These are phyloP conservation scores for Eonycteris spelaea DNA, from an alignment of 2,113 vertebrate genomes.

Conservation along the genomic window DNA sequence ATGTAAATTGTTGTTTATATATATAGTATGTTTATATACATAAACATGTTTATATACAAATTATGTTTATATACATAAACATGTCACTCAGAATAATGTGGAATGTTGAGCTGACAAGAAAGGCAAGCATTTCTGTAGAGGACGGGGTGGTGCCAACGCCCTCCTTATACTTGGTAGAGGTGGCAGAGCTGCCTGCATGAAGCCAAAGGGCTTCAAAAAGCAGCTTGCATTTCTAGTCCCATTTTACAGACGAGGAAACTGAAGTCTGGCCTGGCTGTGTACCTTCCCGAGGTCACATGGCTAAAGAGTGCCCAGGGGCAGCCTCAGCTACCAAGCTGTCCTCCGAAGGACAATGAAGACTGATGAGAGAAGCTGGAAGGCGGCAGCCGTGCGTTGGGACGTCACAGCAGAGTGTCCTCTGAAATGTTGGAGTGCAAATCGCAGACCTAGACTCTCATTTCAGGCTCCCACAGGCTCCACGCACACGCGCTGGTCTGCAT, in stretches of 20 bases:
- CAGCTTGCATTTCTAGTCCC: background rate
- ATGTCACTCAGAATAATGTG: background rate
- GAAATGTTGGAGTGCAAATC: background rate
- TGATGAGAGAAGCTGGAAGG: background rate
- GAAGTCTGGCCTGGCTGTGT: background rate
- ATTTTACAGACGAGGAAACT: background rate
- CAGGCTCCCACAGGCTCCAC: conserved; percentile 38
- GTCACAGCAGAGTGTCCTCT: accelerated
- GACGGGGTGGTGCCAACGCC: too few species aligned
- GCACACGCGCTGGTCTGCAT: conserved; percentile 57
- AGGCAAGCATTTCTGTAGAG: background rate
- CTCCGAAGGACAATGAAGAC: background rate
- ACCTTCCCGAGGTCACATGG: background rate
- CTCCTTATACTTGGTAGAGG: accelerated
- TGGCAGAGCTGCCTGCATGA: too few species aligned
- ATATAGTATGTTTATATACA: too few species aligned
- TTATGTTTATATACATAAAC: too few species aligned
- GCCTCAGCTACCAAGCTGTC: background rate
- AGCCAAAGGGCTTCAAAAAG: background rate
- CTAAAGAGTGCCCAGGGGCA: background rate
- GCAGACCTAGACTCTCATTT: conserved; percentile 32
- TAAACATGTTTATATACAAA: too few species aligned
- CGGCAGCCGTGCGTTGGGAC: accelerated
- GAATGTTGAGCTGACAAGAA: background rate
- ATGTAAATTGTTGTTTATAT: accelerated